Evolutionary conservation across 2,797 vertebrate genomes (phyloP), one percentile per base, ranked within the genome.

Genomic region (Mus minutoides): DNA sequence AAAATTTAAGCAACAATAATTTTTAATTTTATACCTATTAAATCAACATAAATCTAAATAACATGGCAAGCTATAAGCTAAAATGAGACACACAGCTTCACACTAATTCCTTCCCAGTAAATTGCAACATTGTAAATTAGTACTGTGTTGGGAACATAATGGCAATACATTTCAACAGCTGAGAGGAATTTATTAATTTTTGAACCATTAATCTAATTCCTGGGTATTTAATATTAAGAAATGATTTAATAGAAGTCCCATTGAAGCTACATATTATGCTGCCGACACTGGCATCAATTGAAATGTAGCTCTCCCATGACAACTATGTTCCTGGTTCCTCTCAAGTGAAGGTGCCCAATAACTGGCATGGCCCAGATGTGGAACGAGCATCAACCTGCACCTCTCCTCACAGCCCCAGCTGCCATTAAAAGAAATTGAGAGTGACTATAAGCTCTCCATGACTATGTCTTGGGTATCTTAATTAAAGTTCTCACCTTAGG

Each of bases 31-130:
- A 90, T 13, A 90, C 87, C 76, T 92, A 96, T 96, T 97, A 97
- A 96, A 69, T 95, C 91, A 96, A 94, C 96, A 97, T 96, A 94
- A 94, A 96, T 97, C 95, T 95, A 95, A 96, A 95, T 75, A 88
- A 67, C 62, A 69, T 78, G 77, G 40, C 90, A 94, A 64, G 80
- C 88, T 49, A 83, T 94, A 84, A 90, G 96, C 52, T 88, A 96
- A 95, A 95, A 92, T 10, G 76, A 97, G 80, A 77, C 86, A 71
- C 43, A 76, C 37, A 75, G 79, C 88, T 95, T 67, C 7, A 1
- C 54, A 37, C 26, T 95, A 95, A 96, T 95, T 91, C 79, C 71
- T 89, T 91, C 76, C 24, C 3, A 87, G 24, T 46, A 71, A 71
- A 71, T 71, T 37, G 67, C 37, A 90, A 56, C 64, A 60, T 31